These are phyloP conservation scores for Vanessa cardui DNA, from an alignment of 2,888 invertebrate genomes.

Conservation along the genomic window DNA sequence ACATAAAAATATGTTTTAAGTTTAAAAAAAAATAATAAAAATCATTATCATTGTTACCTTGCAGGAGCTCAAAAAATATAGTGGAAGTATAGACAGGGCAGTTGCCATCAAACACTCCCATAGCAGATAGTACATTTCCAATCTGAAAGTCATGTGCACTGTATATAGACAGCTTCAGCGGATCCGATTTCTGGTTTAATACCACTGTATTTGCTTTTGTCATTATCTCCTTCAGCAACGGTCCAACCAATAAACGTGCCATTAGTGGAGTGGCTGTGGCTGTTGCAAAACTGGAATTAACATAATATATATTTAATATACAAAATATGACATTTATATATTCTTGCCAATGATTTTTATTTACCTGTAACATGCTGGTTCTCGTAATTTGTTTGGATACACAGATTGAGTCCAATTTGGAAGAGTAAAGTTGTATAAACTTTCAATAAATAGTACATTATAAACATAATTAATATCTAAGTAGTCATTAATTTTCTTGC, in stretches of 20 bases:
- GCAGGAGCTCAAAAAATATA: slow-evolving; percentile 86
- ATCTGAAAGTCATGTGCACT: slow-evolving; percentile 93
- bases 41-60: slow-evolving; percentile 49
- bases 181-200: slow-evolving; percentile 41
- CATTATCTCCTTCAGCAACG: slow-evolving; percentile 87
- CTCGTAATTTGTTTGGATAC: slow-evolving; percentile 85
- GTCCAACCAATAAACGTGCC: slow-evolving; percentile 84
- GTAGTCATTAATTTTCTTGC: slow-evolving; percentile 80
- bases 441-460: slow-evolving; percentile 87
- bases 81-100: slow-evolving; percentile 87
- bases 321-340: not conserved
- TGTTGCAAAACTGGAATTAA: slow-evolving; percentile 70
- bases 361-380: slow-evolving; percentile 84
- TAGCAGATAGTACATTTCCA: slow-evolving; percentile 87
- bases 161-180: slow-evolving; percentile 86
- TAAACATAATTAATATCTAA: slow-evolving; percentile 84
- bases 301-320: too few relatives aligned
- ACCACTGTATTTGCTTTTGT: slow-evolving; percentile 81
- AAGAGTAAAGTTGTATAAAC: slow-evolving; percentile 83
- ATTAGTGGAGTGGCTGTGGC: slow-evolving; percentile 81
- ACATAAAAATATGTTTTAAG: too few relatives aligned
- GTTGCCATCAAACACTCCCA: slow-evolving; percentile 86
- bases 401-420: slow-evolving; percentile 87
- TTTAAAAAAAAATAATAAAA: too few relatives aligned
- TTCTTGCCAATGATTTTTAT: not conserved